Evolutionary conservation across 2,888 invertebrate species (phyloP).

Genomic region (Atethmia centrago): DNA sequence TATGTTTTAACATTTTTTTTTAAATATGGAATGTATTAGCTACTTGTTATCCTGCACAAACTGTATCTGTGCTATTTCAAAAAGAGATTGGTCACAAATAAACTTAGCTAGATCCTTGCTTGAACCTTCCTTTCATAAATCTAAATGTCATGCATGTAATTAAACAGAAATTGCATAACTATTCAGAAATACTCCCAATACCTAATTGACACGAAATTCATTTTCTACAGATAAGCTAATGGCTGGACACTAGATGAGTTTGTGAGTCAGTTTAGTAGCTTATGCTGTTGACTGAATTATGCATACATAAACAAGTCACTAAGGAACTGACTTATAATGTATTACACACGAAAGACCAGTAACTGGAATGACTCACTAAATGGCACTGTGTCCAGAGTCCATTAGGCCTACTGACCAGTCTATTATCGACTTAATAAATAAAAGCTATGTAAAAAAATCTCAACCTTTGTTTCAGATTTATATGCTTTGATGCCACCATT

Average conservation of each 20-base stretch:
- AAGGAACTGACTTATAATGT: neutral
- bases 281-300: neutral
- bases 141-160: neutral
- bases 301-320: neutral
- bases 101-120: neutral
- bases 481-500: constrained; percentile 96
- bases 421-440: neutral
- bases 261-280: neutral
- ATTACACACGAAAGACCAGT: neutral
- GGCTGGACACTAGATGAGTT: neutral
- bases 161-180: neutral
- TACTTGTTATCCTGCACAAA: neutral
- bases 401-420: neutral
- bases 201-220: neutral
- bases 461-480: constrained; percentile 90
- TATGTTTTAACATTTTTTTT: neutral
- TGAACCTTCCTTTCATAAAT: neutral
- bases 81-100: neutral
- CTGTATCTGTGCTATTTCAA: neutral
- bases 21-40: neutral
- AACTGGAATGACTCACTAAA: neutral
- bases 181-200: neutral
- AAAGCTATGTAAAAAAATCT: neutral
- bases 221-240: too few species aligned
- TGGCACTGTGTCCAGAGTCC: neutral